Evolutionary conservation across 2,888 invertebrate genomes (phyloP).

Genomic region (Ornithoptera alexandrae): DNA sequence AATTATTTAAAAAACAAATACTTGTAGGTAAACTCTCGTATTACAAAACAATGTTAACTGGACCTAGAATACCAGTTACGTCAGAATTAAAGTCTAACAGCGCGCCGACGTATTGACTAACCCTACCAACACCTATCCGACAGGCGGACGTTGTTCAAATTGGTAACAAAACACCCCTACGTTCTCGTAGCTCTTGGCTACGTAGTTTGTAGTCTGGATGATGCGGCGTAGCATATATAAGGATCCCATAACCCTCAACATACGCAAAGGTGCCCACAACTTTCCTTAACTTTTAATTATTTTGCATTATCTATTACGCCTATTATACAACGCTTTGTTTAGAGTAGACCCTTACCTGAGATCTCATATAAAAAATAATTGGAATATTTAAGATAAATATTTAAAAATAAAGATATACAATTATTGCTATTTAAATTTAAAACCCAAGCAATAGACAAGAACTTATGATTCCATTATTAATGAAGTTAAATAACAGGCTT

Average conservation of each 20-base stretch:
- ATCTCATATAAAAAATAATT: neutral
- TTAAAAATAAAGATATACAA: too few species aligned
- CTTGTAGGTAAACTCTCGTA: too few species aligned
- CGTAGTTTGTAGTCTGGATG: conserved; percentile 31
- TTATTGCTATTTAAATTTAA: too few species aligned
- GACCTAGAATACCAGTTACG: conserved; percentile 13
- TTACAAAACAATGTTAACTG: neutral
- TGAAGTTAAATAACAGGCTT: too few species aligned
- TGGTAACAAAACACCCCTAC: conserved; percentile 39
- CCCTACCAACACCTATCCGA: conserved; percentile 28
- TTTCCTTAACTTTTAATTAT: conserved; percentile 16
- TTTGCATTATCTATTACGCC: conserved; percentile 1
- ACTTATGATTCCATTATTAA: too few species aligned
- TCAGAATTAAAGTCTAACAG: conserved; percentile 34
- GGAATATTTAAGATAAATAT: too few species aligned
- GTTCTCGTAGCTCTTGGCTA: conserved; percentile 33
- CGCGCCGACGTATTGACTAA: conserved; percentile 34
- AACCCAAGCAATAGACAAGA: too few species aligned
- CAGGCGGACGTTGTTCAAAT: conserved; percentile 36
- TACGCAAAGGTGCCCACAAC: neutral
- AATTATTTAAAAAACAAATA: too few species aligned
- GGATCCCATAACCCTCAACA: conserved; percentile 17
- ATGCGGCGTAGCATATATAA: conserved; percentile 26
- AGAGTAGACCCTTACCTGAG: neutral
- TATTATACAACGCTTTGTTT: neutral